phyloP scores from a whole-genome alignment of 2,113 vertebrate species.

The Drymodes brunneopygia region DNA sequence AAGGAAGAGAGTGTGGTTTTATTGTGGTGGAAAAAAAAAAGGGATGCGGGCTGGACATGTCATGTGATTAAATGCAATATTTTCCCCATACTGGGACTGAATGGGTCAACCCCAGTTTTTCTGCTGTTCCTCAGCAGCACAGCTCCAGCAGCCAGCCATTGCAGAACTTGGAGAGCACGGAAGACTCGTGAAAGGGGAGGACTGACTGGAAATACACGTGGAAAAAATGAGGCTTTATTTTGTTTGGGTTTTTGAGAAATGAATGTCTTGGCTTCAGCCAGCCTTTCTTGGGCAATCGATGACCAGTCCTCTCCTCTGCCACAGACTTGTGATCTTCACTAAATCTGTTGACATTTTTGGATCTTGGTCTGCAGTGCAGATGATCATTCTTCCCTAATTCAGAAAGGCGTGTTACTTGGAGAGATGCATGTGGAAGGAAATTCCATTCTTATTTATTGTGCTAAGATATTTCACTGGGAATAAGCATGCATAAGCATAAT shows the following conservation, averaged over 20 bases:
- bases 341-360: neutral
- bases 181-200: neutral
- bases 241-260: neutral
- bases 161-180: rapidly evolving
- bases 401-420: neutral
- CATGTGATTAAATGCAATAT: neutral
- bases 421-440: neutral
- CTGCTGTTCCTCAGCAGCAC: neutral
- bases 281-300: neutral
- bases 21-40: neutral
- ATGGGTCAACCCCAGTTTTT: neutral
- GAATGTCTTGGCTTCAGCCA: neutral
- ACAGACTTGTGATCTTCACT: neutral
- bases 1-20: neutral
- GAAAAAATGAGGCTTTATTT: slow-evolving; percentile 8
- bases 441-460: neutral
- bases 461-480: neutral
- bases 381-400: neutral
- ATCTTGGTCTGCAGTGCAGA: neutral
- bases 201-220: neutral
- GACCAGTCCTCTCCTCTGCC: neutral
- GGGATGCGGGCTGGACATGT: neutral
- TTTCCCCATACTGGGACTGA: neutral
- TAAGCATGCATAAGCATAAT: neutral
- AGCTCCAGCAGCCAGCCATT: neutral